Conservation (phyloP, 2,113 vertebrate species). For the Epinephelus moara region DNA sequence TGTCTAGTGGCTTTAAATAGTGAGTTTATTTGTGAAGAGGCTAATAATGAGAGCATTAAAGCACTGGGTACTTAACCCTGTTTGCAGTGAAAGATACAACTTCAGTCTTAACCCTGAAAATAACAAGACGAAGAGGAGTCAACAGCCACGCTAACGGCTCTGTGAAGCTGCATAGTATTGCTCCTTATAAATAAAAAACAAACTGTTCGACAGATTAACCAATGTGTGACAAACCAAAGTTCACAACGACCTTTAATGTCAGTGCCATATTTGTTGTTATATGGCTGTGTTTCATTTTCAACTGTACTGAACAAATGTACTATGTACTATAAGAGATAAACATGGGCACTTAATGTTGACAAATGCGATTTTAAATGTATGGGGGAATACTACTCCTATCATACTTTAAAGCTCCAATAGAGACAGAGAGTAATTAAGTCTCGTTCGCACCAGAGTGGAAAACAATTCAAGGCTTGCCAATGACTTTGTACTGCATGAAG, state of each 20-base stretch:
- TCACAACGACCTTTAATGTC: background rate
- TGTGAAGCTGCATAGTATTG: background rate
- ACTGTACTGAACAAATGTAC: too few relatives aligned
- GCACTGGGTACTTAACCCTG: constrained; percentile 10
- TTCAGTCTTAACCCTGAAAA: constrained; percentile 31
- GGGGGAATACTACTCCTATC: too few relatives aligned
- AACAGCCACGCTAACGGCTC: background rate
- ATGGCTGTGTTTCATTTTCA: too few relatives aligned
- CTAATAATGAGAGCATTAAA: constrained; percentile 59
- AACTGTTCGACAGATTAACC: background rate
- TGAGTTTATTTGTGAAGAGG: constrained; percentile 55
- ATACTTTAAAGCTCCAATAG: too few relatives aligned
- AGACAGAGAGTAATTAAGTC: too few relatives aligned
- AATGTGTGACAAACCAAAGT: background rate
- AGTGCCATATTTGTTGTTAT: background rate
- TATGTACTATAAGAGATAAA: background rate
- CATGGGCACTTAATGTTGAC: background rate
- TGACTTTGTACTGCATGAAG: too few relatives aligned
- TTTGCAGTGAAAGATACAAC: constrained; percentile 17
- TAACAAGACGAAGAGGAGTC: background rate
- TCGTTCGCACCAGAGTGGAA: too few relatives aligned
- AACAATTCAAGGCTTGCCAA: too few relatives aligned
- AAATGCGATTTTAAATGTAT: too few relatives aligned
- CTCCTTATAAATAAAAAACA: constrained; percentile 3
- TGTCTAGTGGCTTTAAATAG: constrained; percentile 58